Evolutionary conservation across 30 jellyfish, hydroid and myxozoan species (phyloP).

Genomic region (Aurelia aurita complex sp. Pacific): DNA sequence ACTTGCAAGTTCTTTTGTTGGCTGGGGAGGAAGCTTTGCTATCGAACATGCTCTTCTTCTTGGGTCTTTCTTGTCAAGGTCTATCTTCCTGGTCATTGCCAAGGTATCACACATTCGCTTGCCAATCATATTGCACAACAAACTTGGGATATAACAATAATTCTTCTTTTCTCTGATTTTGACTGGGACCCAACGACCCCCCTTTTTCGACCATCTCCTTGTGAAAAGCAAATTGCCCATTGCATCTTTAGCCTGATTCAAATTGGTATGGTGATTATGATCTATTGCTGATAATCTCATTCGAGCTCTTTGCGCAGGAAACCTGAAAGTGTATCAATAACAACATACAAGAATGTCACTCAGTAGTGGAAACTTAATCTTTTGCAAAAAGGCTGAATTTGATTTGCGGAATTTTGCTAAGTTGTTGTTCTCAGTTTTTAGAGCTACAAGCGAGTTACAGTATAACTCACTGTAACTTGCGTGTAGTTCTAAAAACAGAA

Average conservation of each 20-base stretch:
- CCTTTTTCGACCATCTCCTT: conserved; percentile 1
- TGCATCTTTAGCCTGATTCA: background rate
- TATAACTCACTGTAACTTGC: no score
- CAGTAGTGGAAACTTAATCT: no score
- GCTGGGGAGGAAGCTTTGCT: conserved; percentile 7
- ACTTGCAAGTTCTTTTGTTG: conserved; percentile 4
- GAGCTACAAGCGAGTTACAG: no score
- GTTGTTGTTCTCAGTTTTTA: no score
- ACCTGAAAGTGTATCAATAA: background rate
- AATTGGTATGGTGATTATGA: conserved; percentile 1
- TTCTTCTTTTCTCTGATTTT: background rate
- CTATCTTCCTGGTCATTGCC: background rate
- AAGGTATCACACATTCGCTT: background rate
- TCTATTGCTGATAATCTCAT: background rate
- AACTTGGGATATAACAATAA: background rate
- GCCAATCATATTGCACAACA: background rate
- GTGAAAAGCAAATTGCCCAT: background rate
- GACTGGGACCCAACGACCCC: conserved; percentile 5
- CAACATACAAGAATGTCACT: no score
- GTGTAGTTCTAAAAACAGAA: no score
- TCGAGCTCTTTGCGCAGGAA: conserved; percentile 1
- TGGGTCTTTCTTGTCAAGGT: background rate
- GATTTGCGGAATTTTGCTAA: no score
- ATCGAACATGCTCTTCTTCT: background rate
- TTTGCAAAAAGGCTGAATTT: no score